Evolutionary conservation across 2,888 invertebrate species (phyloP), one percentile per base, ranked within the genome.

Genomic region (Omphaloscelis lunosa): DNA sequence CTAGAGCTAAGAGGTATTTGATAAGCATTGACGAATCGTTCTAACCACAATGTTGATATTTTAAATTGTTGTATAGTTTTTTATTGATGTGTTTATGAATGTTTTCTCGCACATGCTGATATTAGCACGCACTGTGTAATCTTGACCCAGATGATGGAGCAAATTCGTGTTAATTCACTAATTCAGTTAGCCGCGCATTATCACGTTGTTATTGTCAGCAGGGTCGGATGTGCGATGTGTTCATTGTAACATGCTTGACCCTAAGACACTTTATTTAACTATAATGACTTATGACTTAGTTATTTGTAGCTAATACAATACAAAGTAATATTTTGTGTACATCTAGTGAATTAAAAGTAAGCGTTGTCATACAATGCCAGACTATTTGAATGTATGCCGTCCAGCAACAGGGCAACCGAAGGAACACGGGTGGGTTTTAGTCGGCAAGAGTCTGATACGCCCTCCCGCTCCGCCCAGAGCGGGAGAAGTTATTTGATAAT

Each of bases 91-190:
- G 73, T 74, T 80, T 67, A 71, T 68, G 48, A 69, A 65, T 70
- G 82, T 78, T 82, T 56, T 53, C 62, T 56, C 53, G 71, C 48
- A 75, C 78, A 66, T 75, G 48, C 62, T 70, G 66, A 78, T 86
- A 89, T 88, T 83, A 85, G 87, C 89, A 90, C 90, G 86, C 91
- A 86, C 85, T 80, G 83, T 84, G 83, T 89, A 92, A 87, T 93
- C 95, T 95, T 95, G 95, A 95, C 95, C 95, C 88, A 93, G 86
- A 93, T 95, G 90, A 88, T 91, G 86, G 80, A 87, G 82, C 89
- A 92, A 92, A 93, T 94, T 93, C 90, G 88, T 89, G 90, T 91
- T 91, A 92, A 93, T 94, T 93, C 90, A 89, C 85, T 89, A 89
- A 91, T 87, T 89, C 85, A 88, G 69, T 87, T 89, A 88, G 76